A percentile compares a stretch with the other conserved stretches of the same genome.
These are phyloP conservation scores for Malurus alboscapulatus DNA, from an alignment of 2,113 vertebrate genomes.

Conservation along the genomic window DNA sequence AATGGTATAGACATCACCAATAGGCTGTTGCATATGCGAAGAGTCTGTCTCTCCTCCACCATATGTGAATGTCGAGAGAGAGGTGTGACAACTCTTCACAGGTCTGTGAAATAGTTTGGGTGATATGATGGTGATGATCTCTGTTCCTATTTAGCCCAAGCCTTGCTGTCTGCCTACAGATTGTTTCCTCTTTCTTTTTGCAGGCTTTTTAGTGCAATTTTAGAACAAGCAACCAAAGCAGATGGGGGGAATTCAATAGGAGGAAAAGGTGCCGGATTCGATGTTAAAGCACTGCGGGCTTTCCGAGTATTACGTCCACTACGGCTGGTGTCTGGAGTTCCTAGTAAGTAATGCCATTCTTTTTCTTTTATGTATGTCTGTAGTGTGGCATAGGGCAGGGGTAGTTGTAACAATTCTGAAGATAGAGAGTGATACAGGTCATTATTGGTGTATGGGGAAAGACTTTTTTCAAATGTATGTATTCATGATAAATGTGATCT, in stretches of 20 bases:
- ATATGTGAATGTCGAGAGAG: neutral
- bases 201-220: slow-evolving; percentile 98
- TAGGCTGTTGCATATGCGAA: slow-evolving; percentile 23
- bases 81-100: slow-evolving; percentile 20
- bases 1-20: neutral
- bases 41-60: slow-evolving; percentile 36
- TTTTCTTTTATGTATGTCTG: neutral
- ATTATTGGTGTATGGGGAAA: neutral
- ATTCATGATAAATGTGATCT: neutral
- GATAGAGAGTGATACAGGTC: neutral
- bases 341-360: slow-evolving; percentile 83
- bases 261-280: slow-evolving; percentile 95
- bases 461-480: neutral
- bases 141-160: slow-evolving; percentile 27
- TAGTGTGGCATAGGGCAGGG: neutral
- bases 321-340: slow-evolving; percentile 95
- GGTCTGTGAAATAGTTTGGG: neutral
- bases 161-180: slow-evolving; percentile 29
- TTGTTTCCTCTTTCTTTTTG: slow-evolving; percentile 56
- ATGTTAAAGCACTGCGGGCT: slow-evolving; percentile 95
- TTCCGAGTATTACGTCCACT: slow-evolving; percentile 95
- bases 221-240: slow-evolving; percentile 98
- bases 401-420: neutral
- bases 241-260: slow-evolving; percentile 92
- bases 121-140: slow-evolving; percentile 1